Conservation (phyloP, 2,797 vertebrate genomes). For the Phataginus tricuspis region DNA sequence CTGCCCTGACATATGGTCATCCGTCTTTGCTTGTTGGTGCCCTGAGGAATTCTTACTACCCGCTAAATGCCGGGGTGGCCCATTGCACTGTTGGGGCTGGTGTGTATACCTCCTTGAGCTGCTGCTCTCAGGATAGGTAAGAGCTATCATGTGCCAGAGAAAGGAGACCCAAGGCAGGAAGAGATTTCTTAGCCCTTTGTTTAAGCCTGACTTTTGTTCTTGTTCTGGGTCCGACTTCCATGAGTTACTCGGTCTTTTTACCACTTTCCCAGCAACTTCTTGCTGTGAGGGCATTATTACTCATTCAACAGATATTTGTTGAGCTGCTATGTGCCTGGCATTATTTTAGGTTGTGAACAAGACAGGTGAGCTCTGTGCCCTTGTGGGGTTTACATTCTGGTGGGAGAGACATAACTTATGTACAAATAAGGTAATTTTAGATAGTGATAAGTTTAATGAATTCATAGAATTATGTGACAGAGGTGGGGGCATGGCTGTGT, state of each 20-base stretch:
- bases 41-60: background rate
- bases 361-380: background rate
- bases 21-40: slow-evolving; percentile 9
- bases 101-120: background rate
- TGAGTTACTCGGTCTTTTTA: background rate
- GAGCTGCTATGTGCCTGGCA: background rate
- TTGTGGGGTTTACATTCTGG: background rate
- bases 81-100: background rate
- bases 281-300: background rate
- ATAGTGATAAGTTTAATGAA: background rate
- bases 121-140: background rate
- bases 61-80: background rate
- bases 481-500: background rate
- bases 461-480: background rate
- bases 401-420: background rate
- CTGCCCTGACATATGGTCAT: background rate
- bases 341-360: slow-evolving; percentile 23
- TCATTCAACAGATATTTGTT: background rate
- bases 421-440: background rate
- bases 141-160: background rate
- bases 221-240: background rate
- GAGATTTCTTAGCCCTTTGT: background rate
- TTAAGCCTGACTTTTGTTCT: background rate
- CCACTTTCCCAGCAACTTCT: background rate
- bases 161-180: background rate